Percentiles rank a stretch among this genome's conserved stretches.
Conservation (phyloP, 2,888 invertebrate species). For the Drosophila limbata region DNA sequence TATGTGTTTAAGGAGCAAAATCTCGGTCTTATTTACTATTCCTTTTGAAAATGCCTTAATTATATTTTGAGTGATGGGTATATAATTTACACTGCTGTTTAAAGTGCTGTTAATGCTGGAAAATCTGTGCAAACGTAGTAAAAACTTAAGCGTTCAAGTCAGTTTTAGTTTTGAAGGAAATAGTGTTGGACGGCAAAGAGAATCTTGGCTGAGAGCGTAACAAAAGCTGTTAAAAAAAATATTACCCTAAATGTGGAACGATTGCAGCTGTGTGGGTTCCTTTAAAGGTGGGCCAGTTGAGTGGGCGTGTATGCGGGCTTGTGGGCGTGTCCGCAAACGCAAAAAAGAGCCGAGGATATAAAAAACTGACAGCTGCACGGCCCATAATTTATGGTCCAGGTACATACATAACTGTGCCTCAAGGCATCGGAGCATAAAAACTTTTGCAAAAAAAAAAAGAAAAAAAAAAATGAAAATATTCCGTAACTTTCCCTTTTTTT, state of each 20-base stretch:
- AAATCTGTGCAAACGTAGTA: constrained; percentile 27
- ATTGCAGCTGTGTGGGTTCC: constrained; percentile 30
- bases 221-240: constrained; percentile 59
- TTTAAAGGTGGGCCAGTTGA: constrained; percentile 41
- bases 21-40: not conserved
- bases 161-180: constrained; percentile 6
- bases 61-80: not conserved
- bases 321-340: constrained; percentile 39
- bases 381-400: constrained; percentile 67
- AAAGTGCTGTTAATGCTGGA: constrained; percentile 6
- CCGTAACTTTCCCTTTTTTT: constrained; percentile 11
- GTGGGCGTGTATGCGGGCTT: not conserved
- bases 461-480: constrained; percentile 15
- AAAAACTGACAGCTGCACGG: constrained; percentile 63
- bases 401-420: constrained; percentile 34
- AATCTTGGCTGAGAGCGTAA: constrained; percentile 45
- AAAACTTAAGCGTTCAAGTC: constrained; percentile 46
- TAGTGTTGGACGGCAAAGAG: constrained; percentile 16
- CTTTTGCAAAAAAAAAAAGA: constrained; percentile 19
- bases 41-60: too few species aligned
- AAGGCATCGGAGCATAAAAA: constrained; percentile 31
- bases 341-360: constrained; percentile 25
- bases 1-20: too few species aligned
- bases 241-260: constrained; percentile 55
- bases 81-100: not conserved